Evolutionary conservation across 2,113 vertebrate species (phyloP).

Genomic region (Microcebus tavaratra): DNA sequence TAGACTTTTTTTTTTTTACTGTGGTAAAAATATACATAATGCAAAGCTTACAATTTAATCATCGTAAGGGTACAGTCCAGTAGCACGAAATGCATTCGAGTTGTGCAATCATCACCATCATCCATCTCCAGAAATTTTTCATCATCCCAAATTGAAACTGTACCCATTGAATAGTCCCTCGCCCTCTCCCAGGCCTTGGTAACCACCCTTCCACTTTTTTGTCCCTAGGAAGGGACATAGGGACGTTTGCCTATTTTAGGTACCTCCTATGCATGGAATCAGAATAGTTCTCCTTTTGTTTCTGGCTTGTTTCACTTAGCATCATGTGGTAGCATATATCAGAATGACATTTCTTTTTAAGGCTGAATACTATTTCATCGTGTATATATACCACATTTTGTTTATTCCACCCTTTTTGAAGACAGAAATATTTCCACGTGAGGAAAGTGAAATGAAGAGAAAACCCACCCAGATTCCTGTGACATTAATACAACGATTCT

Average conservation of each 20-base stretch:
- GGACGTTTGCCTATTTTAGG: neutral
- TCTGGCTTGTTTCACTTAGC: neutral
- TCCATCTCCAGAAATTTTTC: neutral
- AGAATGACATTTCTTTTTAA: neutral
- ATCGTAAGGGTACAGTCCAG: neutral
- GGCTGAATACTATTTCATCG: constrained; percentile 5
- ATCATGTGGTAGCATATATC: neutral
- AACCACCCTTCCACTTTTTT: neutral
- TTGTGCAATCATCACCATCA: neutral
- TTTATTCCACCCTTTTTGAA: neutral
- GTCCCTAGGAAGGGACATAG: neutral
- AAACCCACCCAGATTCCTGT: neutral
- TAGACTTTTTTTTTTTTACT: neutral
- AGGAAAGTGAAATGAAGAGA: neutral
- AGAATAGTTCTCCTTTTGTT: neutral
- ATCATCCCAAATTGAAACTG: neutral
- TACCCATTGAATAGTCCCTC: neutral
- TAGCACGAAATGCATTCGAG: neutral
- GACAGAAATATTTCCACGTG: neutral
- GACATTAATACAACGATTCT: neutral
- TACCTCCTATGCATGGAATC: neutral
- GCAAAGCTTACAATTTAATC: neutral
- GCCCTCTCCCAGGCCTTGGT: too few relatives aligned
- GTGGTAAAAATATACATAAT: neutral
- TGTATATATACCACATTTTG: constrained; percentile 6